These are phyloP conservation scores for Fragum whitleyi DNA, from an alignment of 2,888 invertebrate genomes.

Conservation along the genomic window DNA sequence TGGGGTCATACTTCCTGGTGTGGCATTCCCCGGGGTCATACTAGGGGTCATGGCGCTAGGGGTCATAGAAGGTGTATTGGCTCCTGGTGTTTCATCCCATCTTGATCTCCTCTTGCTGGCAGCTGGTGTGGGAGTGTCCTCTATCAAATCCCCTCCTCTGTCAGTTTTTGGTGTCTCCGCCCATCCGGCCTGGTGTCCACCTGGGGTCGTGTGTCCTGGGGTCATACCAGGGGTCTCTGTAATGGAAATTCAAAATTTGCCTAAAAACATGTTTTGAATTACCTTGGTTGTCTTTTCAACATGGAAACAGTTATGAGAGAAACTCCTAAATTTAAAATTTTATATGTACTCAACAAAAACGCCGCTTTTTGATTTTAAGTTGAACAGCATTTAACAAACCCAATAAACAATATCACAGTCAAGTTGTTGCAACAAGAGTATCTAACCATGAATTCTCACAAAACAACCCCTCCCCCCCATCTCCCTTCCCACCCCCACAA, in stretches of 20 bases:
- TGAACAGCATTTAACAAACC: too few species aligned
- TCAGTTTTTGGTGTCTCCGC: conserved; percentile 99
- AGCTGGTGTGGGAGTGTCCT: conserved; percentile 97
- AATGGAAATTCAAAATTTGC: neutral
- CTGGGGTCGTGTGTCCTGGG: conserved; percentile 87
- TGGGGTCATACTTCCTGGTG: conserved; percentile 84
- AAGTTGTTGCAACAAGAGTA: too few species aligned
- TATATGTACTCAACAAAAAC: too few species aligned
- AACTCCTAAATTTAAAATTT: too few species aligned
- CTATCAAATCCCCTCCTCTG: conserved; percentile 87
- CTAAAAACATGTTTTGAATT: too few species aligned
- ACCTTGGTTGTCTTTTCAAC: too few species aligned
- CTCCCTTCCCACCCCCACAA: too few species aligned
- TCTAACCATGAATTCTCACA: too few species aligned
- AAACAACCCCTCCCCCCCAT: too few species aligned
- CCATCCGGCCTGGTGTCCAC: conserved; percentile 95
- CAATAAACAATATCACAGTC: too few species aligned
- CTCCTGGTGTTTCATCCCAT: conserved; percentile 98
- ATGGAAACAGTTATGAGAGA: too few species aligned
- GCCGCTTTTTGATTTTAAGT: too few species aligned
- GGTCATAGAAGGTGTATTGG: conserved; percentile 87
- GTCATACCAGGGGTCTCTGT: conserved; percentile 35
- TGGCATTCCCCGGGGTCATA: conserved; percentile 77
- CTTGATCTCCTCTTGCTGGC: conserved; percentile 97
- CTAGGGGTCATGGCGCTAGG: conserved; percentile 87